Base-by-base conservation (phyloP, 2,797 vertebrate species). In the Spea hammondii region DNA sequence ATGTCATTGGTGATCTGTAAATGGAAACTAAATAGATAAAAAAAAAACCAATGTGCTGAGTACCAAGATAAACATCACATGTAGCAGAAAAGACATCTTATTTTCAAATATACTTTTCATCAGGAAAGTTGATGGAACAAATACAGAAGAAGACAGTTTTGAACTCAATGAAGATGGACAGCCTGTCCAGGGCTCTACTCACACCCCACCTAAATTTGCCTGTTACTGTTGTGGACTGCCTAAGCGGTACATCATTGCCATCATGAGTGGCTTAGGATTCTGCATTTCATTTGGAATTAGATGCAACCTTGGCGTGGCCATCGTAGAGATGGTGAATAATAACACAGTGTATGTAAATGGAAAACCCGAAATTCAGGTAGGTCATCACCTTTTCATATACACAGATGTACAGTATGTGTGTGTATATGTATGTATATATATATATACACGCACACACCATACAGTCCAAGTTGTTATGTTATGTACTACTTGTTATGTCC, bases 281-380 rank as follows among this genome's bases (percentile, higher is more conserved):
- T 99, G 98, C 91, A 99, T 99, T 88, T 99, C 98, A 51, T 99
- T 99, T 0, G 97, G 98, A 75, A 99, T 99, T 85, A 91, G 98
- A 11, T 99, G 98, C 85, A 99, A 98, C 86, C 94, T 99, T 45
- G 98, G 98, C 0, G 96, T 99, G 55, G 98, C 98, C 87, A 98
- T 99, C 0, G 98, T 99, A 82, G 95, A 98, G 89, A 99, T 99
- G 98, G 98, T 99, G 84, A 99, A 98, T 91, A 99, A 99, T 73
- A 98, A 89, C 90, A 99, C 98, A 0, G 83, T 98, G 53, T 99
- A 97, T 9, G 86, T 99, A 7, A 91, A 98, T 0, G 97, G 97
- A 47, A 98, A 96, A 64, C 91, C 94, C 0, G 94, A 97, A 86
- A 88, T 97, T 77, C 93, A 95, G 96, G 97, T 98, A 86, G 83